These are phyloP conservation scores for Halyomorpha halys DNA, from an alignment of 1,140 invertebrate genomes.

Conservation along the genomic window DNA sequence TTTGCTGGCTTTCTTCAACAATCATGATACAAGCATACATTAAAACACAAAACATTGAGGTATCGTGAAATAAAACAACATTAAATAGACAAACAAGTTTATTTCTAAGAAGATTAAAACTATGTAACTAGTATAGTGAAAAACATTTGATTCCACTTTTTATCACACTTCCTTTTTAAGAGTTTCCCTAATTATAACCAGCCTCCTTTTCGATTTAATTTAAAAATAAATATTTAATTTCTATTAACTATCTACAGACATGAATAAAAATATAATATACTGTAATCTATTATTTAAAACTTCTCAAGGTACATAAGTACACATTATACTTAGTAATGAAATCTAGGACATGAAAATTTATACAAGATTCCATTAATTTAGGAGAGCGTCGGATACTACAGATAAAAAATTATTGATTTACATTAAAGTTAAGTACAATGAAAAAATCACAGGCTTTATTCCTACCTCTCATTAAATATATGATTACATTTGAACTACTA, in stretches of 20 bases:
- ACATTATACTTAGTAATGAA: too few relatives aligned
- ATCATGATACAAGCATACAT: too few relatives aligned
- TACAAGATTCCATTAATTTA: background rate
- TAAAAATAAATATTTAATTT: background rate
- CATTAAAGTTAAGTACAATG: constrained; percentile 13
- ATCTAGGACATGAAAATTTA: too few relatives aligned
- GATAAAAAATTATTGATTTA: constrained; percentile 19
- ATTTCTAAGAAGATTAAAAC: background rate
- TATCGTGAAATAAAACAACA: too few relatives aligned
- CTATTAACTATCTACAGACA: constrained; percentile 1
- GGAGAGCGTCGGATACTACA: background rate
- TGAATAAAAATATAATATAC: constrained; percentile 4
- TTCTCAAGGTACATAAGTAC: background rate
- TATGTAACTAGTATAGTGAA: background rate
- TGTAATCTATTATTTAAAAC: background rate
- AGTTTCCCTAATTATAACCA: background rate
- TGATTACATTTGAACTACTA: background rate
- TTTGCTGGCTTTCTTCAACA: too few relatives aligned
- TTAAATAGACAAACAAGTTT: background rate
- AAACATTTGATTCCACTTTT: constrained; percentile 3
- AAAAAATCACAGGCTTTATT: constrained; percentile 16
- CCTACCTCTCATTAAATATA: constrained; percentile 6
- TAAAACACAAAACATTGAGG: too few relatives aligned
- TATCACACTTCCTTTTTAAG: constrained; percentile 4
- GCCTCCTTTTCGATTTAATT: background rate